These are phyloP conservation scores for Linnaemya tessellans DNA, from an alignment of 2,888 invertebrate species.

Conservation along the genomic window DNA sequence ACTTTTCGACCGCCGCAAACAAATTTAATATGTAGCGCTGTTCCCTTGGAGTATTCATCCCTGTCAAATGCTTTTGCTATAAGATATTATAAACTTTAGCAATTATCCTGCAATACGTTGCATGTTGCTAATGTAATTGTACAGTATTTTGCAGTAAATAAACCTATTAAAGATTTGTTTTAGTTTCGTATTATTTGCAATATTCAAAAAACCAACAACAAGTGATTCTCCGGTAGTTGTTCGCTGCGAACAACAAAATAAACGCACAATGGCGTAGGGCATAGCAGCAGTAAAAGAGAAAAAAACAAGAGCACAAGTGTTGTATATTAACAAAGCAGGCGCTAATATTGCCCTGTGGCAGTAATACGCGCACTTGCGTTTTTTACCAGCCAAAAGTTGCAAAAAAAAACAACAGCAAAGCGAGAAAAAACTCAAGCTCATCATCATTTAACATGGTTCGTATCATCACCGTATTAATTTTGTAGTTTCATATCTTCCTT, in stretches of 20 bases:
- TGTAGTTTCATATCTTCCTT: slow-evolving; percentile 34
- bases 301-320: slow-evolving; percentile 33
- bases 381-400: slow-evolving; percentile 46
- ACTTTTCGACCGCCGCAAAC: no score
- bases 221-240: neutral
- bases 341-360: slow-evolving; percentile 74
- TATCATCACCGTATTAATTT: slow-evolving; percentile 60
- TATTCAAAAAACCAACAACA: no score
- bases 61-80: no score
- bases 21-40: no score
- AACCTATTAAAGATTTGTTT: no score
- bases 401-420: slow-evolving; percentile 22
- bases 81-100: no score
- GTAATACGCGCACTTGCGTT: slow-evolving; percentile 71
- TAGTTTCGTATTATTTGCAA: no score
- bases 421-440: slow-evolving; percentile 42
- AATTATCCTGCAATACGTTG: no score
- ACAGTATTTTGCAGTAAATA: no score
- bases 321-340: slow-evolving; percentile 64
- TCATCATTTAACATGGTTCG: slow-evolving; percentile 62
- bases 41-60: no score
- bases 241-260: neutral
- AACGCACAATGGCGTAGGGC: neutral
- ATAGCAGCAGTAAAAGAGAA: neutral
- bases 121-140: no score